phyloP scores from a whole-genome alignment of 1,140 invertebrate species.

The Zaprionus lachaisei region DNA sequence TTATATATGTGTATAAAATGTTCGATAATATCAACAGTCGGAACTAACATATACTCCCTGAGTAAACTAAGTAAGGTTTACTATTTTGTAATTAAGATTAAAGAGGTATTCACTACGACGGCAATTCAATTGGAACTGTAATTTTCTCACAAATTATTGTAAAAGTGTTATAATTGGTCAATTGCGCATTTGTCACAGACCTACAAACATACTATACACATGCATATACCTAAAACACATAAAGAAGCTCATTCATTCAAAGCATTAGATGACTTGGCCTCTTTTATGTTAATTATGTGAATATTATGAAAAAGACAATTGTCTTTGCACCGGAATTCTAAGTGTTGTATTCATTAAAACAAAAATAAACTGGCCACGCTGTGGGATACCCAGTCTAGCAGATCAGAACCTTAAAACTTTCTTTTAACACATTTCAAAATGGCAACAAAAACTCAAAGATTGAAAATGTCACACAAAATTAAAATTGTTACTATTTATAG shows the following conservation, averaged over 20 bases:
- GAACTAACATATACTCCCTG: no score
- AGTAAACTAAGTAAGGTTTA: no score
- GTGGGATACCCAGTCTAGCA: neutral
- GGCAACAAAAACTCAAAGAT: no score
- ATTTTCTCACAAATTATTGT: neutral
- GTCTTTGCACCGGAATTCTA: constrained; percentile 38
- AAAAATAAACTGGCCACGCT: neutral
- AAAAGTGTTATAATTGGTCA: constrained; percentile 27
- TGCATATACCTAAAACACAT: no score
- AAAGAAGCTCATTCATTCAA: constrained; percentile 32
- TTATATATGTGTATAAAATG: no score
- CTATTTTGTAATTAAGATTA: neutral
- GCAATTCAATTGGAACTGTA: constrained; percentile 9
- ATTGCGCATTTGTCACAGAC: constrained; percentile 36
- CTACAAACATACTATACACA: neutral
- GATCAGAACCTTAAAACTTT: neutral
- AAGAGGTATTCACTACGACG: neutral
- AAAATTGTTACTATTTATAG: no score
- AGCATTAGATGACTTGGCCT: constrained; percentile 36
- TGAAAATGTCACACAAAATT: no score
- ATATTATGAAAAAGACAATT: constrained; percentile 41
- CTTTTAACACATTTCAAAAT: no score
- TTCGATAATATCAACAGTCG: no score
- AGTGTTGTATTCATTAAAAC: constrained; percentile 1
- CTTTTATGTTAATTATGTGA: constrained; percentile 55